Conservation (phyloP, 37 sponge, comb jelly and placozoan species). For the Beroe ovata region DNA sequence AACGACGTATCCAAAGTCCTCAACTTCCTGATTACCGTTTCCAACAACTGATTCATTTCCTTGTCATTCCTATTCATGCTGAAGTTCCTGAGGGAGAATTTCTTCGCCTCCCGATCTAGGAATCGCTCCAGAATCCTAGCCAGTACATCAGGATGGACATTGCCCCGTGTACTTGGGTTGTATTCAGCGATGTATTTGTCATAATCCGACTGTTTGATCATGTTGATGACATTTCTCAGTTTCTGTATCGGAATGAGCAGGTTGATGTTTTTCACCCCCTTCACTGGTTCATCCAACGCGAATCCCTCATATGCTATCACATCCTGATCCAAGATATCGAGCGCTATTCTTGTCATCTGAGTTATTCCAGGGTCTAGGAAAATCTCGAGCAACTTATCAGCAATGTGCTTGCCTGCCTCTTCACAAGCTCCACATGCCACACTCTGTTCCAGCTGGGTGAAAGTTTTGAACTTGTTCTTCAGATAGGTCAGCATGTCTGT, state of each 20-base stretch:
- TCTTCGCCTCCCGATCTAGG: background rate
- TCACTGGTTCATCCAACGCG: slow-evolving; percentile 51
- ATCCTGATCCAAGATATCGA: slow-evolving; percentile 63
- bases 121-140: slow-evolving; percentile 28
- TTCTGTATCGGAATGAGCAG: slow-evolving; percentile 49
- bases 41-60: slow-evolving; percentile 65
- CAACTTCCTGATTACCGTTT: slow-evolving; percentile 37
- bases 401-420: slow-evolving; percentile 53
- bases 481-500: slow-evolving; percentile 63
- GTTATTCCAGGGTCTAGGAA: slow-evolving; percentile 41
- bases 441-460: slow-evolving; percentile 43
- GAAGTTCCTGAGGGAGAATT: slow-evolving; percentile 45
- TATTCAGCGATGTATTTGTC: slow-evolving; percentile 63
- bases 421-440: slow-evolving; percentile 60
- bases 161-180: slow-evolving; percentile 9
- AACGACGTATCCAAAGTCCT: background rate
- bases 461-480: slow-evolving; percentile 60
- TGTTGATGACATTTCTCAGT: slow-evolving; percentile 44
- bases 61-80: slow-evolving; percentile 58
- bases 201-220: slow-evolving; percentile 52
- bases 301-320: slow-evolving; percentile 62
- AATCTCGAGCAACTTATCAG: slow-evolving; percentile 31
- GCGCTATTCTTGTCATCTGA: slow-evolving; percentile 59
- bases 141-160: slow-evolving; percentile 4
- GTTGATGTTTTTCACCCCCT: slow-evolving; percentile 28